Conservation (phyloP, 2,888 invertebrate species). For the Aproaerema taeniolella region DNA sequence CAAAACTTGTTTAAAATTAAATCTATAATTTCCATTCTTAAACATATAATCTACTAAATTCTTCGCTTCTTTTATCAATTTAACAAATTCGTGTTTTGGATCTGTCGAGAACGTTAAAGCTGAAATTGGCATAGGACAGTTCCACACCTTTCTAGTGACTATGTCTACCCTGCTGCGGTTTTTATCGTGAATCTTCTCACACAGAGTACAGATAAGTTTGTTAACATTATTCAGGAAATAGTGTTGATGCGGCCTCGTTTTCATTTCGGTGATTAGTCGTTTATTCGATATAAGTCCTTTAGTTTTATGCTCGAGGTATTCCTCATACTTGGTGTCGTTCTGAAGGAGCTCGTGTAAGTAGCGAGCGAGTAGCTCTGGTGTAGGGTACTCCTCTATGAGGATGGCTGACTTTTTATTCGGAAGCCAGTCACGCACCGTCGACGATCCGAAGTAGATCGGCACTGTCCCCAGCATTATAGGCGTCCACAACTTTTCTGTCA, state of each 20-base stretch:
- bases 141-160: background rate
- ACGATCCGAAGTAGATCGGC: too few species aligned
- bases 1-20: too few species aligned
- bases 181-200: background rate
- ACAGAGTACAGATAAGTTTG: background rate
- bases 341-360: background rate
- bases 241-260: background rate
- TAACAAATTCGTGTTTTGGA: too few species aligned
- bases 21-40: too few species aligned
- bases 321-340: background rate
- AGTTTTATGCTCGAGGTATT: background rate
- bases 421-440: too few species aligned
- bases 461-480: background rate
- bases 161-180: background rate
- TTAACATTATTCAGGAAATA: background rate
- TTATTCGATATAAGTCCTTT: background rate
- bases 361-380: background rate
- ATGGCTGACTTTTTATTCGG: too few species aligned
- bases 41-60: too few species aligned
- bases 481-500: background rate
- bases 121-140: background rate
- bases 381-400: background rate
- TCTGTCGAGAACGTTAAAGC: too few species aligned
- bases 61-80: too few species aligned
- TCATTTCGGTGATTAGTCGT: background rate